Base-by-base conservation (phyloP, 2,888 invertebrate species). In the Synanthedon vespiformis region DNA sequence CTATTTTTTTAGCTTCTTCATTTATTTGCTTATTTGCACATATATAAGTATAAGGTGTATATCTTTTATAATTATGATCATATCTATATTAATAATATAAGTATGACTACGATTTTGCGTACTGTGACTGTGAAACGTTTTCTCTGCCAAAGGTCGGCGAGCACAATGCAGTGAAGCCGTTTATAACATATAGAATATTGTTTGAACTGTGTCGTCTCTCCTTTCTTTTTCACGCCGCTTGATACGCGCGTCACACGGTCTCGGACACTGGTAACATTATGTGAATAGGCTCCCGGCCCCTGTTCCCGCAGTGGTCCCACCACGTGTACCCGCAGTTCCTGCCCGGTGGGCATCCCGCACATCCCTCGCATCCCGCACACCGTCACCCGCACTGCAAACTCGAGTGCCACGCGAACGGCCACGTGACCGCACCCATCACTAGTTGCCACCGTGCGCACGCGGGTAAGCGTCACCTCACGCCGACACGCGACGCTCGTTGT, bases 281-380 rank as follows among this genome's bases (percentile, higher is more conserved):
- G 73, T 64, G 74, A 74, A 76, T 77, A 61, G 86, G 93, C 80
- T 91, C 93, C 73, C 91, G 95, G 77, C 95, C 95, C 70, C 90
- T 95, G 80, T 96, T 96, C 88, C 95, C 95, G 67, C 95, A 96
- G 90, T 96, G 96, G 95, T 95, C 95, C 69, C 95, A 95, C 89
- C 95, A 95, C 89, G 95, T 96, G 75, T 95, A 95, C 88, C 95
- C 96, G 69, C 95, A 96, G 90, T 96, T 95, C 90, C 91, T 96
- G 83, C 95, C 95, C 74, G 95, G 94, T 81, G 93, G 94, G 84
- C 95, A 95, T 89, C 94, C 94, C 69, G 88, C 88, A 74, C 58
- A 56, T 52, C 54, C 54, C 16, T 74, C 76, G 68, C 72, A 73
- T 62, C 74, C 72, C 64, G 81, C 89, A 86, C 87, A 91, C 90